Evolutionary conservation across 2,113 vertebrate genomes (phyloP).

Genomic region (Ginglymostoma cirratum): DNA sequence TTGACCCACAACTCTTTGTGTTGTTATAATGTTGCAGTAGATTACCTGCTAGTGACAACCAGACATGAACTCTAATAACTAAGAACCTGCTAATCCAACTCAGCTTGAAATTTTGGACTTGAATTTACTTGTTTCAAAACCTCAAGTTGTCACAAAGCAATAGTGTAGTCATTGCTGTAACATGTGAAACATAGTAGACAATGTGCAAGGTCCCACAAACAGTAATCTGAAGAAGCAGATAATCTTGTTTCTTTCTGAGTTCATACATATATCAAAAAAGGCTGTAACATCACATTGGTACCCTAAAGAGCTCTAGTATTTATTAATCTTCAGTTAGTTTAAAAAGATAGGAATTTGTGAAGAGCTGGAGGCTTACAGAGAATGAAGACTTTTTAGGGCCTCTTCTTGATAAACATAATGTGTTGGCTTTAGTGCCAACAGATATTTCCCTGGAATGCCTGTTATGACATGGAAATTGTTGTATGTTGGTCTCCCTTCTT

Average conservation of each 20-base stretch:
- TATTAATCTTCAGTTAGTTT: too few relatives aligned
- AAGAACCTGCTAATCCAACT: too few relatives aligned
- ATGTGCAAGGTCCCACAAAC: neutral
- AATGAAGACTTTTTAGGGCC: neutral
- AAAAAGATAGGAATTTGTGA: neutral
- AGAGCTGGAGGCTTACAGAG: neutral
- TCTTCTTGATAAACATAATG: neutral
- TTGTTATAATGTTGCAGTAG: too few relatives aligned
- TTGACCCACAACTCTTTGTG: too few relatives aligned
- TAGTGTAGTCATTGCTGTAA: too few relatives aligned
- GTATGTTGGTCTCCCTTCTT: neutral
- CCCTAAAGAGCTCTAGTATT: neutral
- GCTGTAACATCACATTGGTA: neutral
- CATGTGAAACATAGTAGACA: too few relatives aligned
- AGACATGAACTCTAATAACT: too few relatives aligned
- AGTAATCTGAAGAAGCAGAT: neutral
- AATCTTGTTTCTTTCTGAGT: neutral
- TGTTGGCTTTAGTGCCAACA: neutral
- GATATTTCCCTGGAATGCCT: neutral
- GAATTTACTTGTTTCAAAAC: too few relatives aligned
- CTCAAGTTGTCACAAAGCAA: too few relatives aligned
- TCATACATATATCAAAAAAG: neutral
- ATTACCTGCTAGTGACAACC: too few relatives aligned
- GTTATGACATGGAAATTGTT: neutral
- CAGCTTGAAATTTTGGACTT: too few relatives aligned